Evolutionary conservation across 2,888 invertebrate genomes (phyloP), one percentile per base, ranked within the genome.

Genomic region (Lysandra bellargus): DNA sequence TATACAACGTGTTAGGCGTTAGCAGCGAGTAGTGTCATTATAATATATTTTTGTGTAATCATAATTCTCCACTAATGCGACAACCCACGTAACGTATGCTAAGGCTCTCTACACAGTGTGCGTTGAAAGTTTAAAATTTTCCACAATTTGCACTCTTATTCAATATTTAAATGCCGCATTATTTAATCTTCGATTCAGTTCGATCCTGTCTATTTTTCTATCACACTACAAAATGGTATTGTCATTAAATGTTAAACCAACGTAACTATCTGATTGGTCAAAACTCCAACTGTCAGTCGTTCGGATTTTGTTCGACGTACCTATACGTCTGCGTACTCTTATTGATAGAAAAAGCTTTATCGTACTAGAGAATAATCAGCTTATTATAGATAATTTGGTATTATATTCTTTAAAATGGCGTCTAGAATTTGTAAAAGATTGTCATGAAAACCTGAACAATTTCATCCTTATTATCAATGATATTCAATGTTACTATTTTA

Each of bases 41-140:
- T 69, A 69, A 69, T 37, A 37, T 69, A 69, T 69, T 69, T 69
- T 69, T 69, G 69, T 69, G 37, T 37, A 69, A 69, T 69, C 69
- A 69, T 69, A 69, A 69, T 69, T 69, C 69, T 23, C 5, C 0
- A 69, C 14, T 37, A 33, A 69, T 69, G 69, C 69, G 69, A 69
- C 69, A 69, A 69, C 69, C 69, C 69, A 69, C 69, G 17, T 69
- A 0, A 64, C 30, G 37, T 69, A 69, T 2, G 30, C 33, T 64
- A 5, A 64, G 30, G 30, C 30, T 64, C 3, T 9, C 9, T 30
- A 30, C 64, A 30, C 64, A 33, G 4, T 9, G 6, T 12, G 3
- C 30, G 4, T 64, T 12, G 2, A 12, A 30, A 64, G 30, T 9
- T 9, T 23, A 6, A n/a, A 4, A 61, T 61, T 23, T 64, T 23